phyloP scores from a whole-genome alignment of 2,113 vertebrate genomes.

The Phyllostomus hastatus region DNA sequence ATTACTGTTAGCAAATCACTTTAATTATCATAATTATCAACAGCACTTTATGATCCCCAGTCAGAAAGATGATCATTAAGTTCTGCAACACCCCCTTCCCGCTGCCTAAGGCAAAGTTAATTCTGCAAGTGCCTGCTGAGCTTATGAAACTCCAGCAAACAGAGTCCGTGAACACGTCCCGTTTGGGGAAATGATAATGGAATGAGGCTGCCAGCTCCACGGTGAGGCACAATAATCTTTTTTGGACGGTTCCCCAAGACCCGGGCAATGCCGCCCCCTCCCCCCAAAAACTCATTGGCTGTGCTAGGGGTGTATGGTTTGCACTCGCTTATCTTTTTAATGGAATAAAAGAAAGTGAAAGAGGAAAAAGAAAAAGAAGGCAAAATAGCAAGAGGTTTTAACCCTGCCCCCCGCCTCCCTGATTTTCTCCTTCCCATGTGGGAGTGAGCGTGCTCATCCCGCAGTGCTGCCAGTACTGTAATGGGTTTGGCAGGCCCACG shows the following conservation, averaged over 20 bases:
- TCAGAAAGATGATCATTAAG: slow-evolving; percentile 56
- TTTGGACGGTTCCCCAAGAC: background rate
- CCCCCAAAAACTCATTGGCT: background rate
- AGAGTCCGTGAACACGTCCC: background rate
- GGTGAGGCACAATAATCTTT: background rate
- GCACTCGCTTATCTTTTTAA: background rate
- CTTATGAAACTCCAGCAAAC: background rate
- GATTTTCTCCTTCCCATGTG: background rate
- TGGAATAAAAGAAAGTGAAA: background rate
- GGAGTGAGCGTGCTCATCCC: slow-evolving; percentile 68
- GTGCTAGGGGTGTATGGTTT: background rate
- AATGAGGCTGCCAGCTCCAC: background rate
- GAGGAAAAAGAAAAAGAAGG: background rate
- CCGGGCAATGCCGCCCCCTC: background rate
- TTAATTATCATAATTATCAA: slow-evolving; percentile 65
- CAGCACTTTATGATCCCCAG: slow-evolving; percentile 45
- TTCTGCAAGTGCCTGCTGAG: background rate
- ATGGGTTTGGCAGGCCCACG: slow-evolving; percentile 71
- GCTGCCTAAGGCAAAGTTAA: slow-evolving; percentile 39
- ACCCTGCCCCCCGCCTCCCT: background rate
- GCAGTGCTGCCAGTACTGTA: slow-evolving; percentile 60
- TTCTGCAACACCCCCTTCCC: background rate
- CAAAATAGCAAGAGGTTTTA: background rate
- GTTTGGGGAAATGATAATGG: background rate
- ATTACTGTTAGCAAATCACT: slow-evolving; percentile 64